These are phyloP conservation scores for Empidonax alnorum DNA, from an alignment of 2,113 vertebrate species.

Conservation along the genomic window DNA sequence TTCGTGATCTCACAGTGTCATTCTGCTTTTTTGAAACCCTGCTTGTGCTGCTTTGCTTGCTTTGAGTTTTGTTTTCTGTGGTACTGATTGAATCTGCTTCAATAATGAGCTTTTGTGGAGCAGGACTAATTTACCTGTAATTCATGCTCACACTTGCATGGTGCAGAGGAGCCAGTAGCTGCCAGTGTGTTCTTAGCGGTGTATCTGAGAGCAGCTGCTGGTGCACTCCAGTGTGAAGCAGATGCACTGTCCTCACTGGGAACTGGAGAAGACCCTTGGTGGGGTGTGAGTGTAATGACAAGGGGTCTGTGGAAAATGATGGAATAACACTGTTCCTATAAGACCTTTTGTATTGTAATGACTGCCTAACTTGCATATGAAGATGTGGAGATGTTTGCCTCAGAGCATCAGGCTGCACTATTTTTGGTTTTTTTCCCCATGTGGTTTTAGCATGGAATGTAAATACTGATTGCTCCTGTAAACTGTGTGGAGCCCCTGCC, in stretches of 20 bases:
- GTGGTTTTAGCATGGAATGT: neutral
- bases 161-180: accelerated
- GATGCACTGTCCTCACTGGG: neutral
- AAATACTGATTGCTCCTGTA: neutral
- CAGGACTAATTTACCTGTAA: neutral
- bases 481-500: neutral
- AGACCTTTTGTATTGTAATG: neutral
- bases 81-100: neutral
- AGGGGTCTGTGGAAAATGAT: neutral
- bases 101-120: neutral
- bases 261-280: neutral
- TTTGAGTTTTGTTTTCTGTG: slow-evolving; percentile 27
- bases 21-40: slow-evolving; percentile 19
- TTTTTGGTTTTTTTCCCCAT: neutral
- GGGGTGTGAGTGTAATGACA: neutral
- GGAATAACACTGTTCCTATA: neutral
- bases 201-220: neutral
- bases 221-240: neutral
- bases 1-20: neutral
- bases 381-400: neutral
- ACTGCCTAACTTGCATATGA: neutral
- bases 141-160: neutral
- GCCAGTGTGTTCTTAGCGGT: neutral
- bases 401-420: neutral
- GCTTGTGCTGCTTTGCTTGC: slow-evolving; percentile 49